Evolutionary conservation across 2,888 invertebrate species (phyloP).

Genomic region (Erynnis tages): DNA sequence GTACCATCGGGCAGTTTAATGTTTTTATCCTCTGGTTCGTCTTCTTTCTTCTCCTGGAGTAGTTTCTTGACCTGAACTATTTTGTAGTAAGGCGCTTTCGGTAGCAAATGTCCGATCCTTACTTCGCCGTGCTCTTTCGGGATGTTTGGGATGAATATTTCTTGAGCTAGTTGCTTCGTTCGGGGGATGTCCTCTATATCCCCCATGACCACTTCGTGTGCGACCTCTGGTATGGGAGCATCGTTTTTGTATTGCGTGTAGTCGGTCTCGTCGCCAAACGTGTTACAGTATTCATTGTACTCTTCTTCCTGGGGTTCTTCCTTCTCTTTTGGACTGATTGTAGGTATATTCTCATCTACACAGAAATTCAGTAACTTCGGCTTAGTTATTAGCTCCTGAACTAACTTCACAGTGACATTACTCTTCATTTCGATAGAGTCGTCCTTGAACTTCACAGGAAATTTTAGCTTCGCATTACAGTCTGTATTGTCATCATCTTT

Average conservation of each 20-base stretch:
- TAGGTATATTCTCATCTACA: neutral
- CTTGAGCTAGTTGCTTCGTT: conserved; percentile 32
- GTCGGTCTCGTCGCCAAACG: conserved; percentile 35
- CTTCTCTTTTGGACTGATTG: neutral
- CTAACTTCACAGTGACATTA: conserved; percentile 44
- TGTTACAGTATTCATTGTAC: conserved; percentile 16
- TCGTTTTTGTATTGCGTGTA: conserved; percentile 16
- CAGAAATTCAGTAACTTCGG: neutral
- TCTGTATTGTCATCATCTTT: conserved; percentile 23
- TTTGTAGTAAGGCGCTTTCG: conserved; percentile 63
- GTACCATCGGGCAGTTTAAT: conserved; percentile 54
- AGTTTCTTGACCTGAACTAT: conserved; percentile 60
- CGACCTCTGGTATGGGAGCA: conserved; percentile 57
- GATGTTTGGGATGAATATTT: conserved; percentile 50
- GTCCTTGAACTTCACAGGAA: conserved; percentile 54
- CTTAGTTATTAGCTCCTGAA: conserved; percentile 31
- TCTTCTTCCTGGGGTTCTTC: neutral
- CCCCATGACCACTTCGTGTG: conserved; percentile 60
- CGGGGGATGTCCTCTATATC: conserved; percentile 41
- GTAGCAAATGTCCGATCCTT: conserved; percentile 55
- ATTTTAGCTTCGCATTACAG: conserved; percentile 36
- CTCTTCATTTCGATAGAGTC: conserved; percentile 33
- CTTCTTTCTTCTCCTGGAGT: conserved; percentile 15
- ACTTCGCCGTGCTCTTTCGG: conserved; percentile 45
- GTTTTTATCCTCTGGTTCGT: conserved; percentile 8